These are phyloP conservation scores for Thysanoteuthis rhombus DNA, from an alignment of 2,888 invertebrate genomes.

Conservation along the genomic window DNA sequence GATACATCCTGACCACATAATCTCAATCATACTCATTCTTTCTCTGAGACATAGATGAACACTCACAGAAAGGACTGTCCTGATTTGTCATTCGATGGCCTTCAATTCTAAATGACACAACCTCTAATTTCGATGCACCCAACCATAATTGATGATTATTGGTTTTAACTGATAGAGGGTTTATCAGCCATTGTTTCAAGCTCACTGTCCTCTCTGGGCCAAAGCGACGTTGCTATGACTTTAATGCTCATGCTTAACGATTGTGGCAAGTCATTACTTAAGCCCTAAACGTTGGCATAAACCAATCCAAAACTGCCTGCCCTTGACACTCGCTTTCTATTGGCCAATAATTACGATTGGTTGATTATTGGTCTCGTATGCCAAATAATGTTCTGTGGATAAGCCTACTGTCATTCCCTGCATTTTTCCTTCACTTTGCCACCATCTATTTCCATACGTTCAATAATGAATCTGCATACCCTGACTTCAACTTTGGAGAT, in stretches of 20 bases:
- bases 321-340: neutral
- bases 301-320: neutral
- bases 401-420: neutral
- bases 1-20: neutral
- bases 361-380: neutral
- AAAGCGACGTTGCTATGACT: neutral
- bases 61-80: neutral
- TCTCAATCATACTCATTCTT: too few relatives aligned
- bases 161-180: neutral
- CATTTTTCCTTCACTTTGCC: neutral
- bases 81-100: neutral
- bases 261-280: neutral
- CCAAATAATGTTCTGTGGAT: neutral
- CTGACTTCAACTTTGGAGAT: neutral
- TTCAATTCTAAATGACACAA: neutral
- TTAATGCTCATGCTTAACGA: neutral
- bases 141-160: neutral
- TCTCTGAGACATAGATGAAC: neutral
- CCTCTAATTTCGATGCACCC: neutral
- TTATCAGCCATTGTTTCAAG: neutral
- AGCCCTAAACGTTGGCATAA: neutral
- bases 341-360: conserved; percentile 12
- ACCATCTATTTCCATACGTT: neutral
- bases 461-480: neutral
- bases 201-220: neutral